Evolutionary conservation across 23 tunicate genomes (phyloP).

Genomic region (Halocynthia aurantium): DNA sequence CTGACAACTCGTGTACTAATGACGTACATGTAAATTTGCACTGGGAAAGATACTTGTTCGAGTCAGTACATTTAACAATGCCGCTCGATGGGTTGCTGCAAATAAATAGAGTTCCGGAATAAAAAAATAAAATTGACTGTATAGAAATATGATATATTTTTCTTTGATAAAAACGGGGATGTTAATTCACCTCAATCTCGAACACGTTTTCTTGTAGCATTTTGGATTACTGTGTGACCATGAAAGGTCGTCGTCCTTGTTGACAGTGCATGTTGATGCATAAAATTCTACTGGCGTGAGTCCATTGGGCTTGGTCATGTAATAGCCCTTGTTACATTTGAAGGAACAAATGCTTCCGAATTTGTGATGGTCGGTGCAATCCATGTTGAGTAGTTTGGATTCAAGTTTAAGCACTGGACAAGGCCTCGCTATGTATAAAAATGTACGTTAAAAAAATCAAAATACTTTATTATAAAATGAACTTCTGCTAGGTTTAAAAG

Average conservation of each 20-base stretch:
- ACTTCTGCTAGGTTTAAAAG: too few relatives aligned
- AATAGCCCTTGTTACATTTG: slow-evolving; percentile 3
- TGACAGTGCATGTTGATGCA: slow-evolving; percentile 6
- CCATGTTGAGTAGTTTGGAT: neutral
- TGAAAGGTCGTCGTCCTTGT: neutral
- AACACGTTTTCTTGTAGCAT: slow-evolving; percentile 7
- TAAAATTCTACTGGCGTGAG: neutral
- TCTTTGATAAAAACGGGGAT: neutral
- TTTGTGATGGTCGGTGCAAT: slow-evolving; percentile 4
- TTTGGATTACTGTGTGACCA: slow-evolving; percentile 8
- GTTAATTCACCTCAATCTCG: neutral
- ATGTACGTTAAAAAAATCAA: too few relatives aligned
- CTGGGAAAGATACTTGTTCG: neutral
- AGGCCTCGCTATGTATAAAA: slow-evolving; percentile 10
- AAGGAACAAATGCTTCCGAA: slow-evolving; percentile 26
- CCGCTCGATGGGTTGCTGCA: neutral
- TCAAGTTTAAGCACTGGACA: slow-evolving; percentile 8
- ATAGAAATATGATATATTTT: neutral
- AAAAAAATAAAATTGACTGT: neutral
- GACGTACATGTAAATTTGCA: slow-evolving; percentile 13
- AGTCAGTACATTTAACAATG: slow-evolving; percentile 5
- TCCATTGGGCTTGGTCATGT: neutral
- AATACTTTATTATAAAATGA: too few relatives aligned
- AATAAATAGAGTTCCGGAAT: neutral
- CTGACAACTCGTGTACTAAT: slow-evolving; percentile 9